Conservation (phyloP, 1,140 invertebrate species). For the Ceratitis capitata region DNA sequence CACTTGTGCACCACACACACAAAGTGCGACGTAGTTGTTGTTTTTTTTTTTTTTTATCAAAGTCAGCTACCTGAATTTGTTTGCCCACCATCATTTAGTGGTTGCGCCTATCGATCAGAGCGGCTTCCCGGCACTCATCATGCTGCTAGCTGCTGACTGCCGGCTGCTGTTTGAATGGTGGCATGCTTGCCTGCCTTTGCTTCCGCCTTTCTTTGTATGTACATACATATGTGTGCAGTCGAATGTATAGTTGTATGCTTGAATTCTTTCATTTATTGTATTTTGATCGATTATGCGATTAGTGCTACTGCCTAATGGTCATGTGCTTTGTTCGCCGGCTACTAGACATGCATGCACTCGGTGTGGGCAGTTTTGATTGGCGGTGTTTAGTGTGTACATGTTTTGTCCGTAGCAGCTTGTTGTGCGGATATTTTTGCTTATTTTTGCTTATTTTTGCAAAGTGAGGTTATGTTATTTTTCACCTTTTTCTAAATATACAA, state of each 20-base stretch:
- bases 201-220: not conserved
- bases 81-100: not conserved
- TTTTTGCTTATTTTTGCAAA: not conserved
- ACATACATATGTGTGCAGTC: not conserved
- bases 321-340: not conserved
- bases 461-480: not conserved
- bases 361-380: not conserved
- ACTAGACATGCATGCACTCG: not conserved
- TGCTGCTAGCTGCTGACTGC: too few species aligned
- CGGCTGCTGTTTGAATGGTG: too few species aligned
- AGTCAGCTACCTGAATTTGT: not conserved
- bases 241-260: not conserved
- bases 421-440: not conserved
- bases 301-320: not conserved
- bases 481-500: too few species aligned
- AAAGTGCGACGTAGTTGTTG: too few species aligned
- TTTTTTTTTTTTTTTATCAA: not conserved
- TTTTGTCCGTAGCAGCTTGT: too few species aligned
- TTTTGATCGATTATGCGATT: constrained; percentile 8
- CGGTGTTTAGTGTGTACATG: not conserved
- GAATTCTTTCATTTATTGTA: not conserved
- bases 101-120: not conserved
- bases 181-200: not conserved
- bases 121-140: not conserved
- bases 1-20: too few species aligned